Base-by-base conservation (phyloP, 1,140 invertebrate genomes). In the Coenobita brevimanus region DNA sequence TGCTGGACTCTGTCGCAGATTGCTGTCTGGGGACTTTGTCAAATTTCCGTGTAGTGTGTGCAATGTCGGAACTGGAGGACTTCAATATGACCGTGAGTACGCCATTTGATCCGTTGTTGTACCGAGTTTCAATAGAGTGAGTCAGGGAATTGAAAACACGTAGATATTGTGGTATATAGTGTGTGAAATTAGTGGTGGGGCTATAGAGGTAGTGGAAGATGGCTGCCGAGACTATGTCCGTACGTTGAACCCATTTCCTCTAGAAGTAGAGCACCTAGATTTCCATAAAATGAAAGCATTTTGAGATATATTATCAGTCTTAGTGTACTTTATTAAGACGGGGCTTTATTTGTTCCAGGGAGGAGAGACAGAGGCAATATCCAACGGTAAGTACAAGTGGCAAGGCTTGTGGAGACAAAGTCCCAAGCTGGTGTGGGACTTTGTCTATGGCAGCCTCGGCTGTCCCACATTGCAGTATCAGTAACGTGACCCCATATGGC, bases 191-290 rank as follows among this genome's bases (percentile, higher is more conserved):
- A 41, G 60, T 24, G 38, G 67, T 36, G 24, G 21, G 46, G 73
- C 27, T 27, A 15, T 13, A n/a, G n/a, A n/a, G 62, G 50, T 43
- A 50, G 73, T 76, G 41, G 80, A 82, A 84, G 69, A 84, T 84
- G 82, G 82, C 82, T 36, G 82, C 80, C 64, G 60, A 54, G 71
- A 76, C 82, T 75, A 76, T 57, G 82, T 84, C 30, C 82, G 69
- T 84, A 75, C 82, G 57, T 84, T 84, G 82, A 84, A 84, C 82
- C 73, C 82, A 57, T 84, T 84, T 84, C 54, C 82, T 24, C 38
- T 38, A 54, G 73, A 84, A 76, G 82, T 84, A 33, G 69, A 82
- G 80, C 80, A 82, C 80, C 1, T 67, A 30, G 30, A 24, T 33
- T 33, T 43, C 69, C 13, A 71, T 21, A 27, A 71, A 64, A 41